phyloP scores from a whole-genome alignment of 2,888 invertebrate species.

The Polyommatus icarus region DNA sequence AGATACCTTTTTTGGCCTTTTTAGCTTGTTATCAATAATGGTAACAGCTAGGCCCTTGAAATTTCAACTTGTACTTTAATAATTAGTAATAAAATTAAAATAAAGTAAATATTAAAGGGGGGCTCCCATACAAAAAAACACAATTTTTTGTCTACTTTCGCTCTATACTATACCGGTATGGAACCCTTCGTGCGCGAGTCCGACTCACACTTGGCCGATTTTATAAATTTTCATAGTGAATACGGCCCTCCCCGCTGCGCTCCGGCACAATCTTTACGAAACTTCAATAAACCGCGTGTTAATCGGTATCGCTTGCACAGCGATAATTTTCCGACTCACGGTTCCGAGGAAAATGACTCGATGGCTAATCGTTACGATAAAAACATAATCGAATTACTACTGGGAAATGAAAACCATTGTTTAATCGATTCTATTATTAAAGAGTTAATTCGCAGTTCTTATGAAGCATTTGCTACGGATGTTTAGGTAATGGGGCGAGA shows the following conservation, averaged over 20 bases:
- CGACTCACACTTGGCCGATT: too few species aligned
- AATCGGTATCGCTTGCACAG: not conserved
- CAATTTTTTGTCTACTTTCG: too few species aligned
- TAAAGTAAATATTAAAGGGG: too few species aligned
- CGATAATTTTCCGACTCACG: not conserved
- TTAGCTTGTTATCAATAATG: too few species aligned
- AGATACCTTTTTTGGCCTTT: too few species aligned
- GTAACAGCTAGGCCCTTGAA: too few species aligned
- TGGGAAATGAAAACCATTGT: not conserved
- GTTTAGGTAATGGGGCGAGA: not conserved
- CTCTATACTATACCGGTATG: too few species aligned
- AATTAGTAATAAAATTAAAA: too few species aligned
- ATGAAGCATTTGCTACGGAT: not conserved
- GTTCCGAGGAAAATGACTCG: conserved; percentile 4
- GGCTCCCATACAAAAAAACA: too few species aligned
- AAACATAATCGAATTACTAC: conserved; percentile 8
- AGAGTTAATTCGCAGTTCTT: not conserved
- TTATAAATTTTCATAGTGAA: too few species aligned
- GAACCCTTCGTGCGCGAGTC: too few species aligned
- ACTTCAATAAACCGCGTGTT: not conserved
- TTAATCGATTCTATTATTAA: not conserved
- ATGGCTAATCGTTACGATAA: not conserved
- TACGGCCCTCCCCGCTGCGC: not conserved
- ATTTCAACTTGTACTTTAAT: too few species aligned
- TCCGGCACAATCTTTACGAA: not conserved